Base-by-base conservation (phyloP, 2,888 invertebrate species). In the Xylocampa areola region DNA sequence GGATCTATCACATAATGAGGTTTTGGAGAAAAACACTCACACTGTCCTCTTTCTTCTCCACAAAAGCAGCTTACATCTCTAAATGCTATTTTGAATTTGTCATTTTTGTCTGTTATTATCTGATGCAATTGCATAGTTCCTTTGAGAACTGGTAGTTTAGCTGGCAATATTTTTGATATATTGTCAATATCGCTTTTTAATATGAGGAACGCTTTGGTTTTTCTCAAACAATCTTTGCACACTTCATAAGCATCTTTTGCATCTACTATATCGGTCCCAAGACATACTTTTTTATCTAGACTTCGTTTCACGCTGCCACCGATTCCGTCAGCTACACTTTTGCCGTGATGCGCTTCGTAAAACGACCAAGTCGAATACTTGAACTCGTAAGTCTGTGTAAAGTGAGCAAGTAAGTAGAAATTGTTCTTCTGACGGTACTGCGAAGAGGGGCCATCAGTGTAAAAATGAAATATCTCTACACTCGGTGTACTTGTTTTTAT, bases 31-130 rank as follows among this genome's bases (percentile, higher is more conserved):
- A 52, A 60, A 47, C 44, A 60, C 10, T 43, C 27, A 49, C 59
- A 54, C 27, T 39, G 17, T 33, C 53, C 53, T 54, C 54, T 54
- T 33, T 23, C 39, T 8, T 41, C 30, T 43, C 30, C 43, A 36
- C 51, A 51, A 43, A 51, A 51, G 30, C 51, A 60, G 39, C 49
- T 55, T 17, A 50, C 32, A 41, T 44, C 54, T 54, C 54, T 54
- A 13, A 39, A 41, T 52, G 35, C 11, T 30, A 39, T 48, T 30
- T 21, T 37, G 8, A 3, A 39, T 39, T 30, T 32, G 48, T 48
- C 37, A 30, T 21, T 37, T 29, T 48, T n/a, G 29, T 30, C 17
- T 6, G 47, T 49, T 32, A 40, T 32, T 21, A 49, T 32, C 13
- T 40, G 49, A 17, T 49, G 40, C 11, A 40, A 32, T 32, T 40